Evolutionary conservation across 1,140 invertebrate genomes (phyloP), one percentile per base, ranked within the genome.

Genomic region (Gryon sp.): DNA sequence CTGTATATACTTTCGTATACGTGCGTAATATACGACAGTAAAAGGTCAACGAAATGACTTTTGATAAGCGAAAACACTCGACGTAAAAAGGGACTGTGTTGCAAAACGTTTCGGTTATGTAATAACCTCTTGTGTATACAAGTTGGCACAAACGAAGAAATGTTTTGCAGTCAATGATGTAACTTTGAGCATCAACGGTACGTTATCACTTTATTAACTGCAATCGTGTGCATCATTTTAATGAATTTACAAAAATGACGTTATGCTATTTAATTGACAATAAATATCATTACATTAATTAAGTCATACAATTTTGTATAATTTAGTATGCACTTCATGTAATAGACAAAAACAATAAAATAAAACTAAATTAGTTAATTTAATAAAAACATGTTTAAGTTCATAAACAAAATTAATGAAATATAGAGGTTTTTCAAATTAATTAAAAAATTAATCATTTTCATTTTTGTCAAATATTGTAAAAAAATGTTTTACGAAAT

Each of bases 141-240:
- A 59, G 40, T 59, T 59, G 55, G 55, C 55, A 28, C 45, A 45
- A 40, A 59, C 16, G 26, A 16, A 45, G 55, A 34, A 12, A 59
- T 45, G 38, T 34, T 57, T 57, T 45, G 55, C 40, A 45, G 55
- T 20, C 26, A 16, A 45, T 45, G 55, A 45, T 45, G 28, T 45
- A 59, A 59, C 55, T 45, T 32, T 18, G 26, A 22, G 40, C 41
- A 45, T 59, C 34, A 45, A 59, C 16, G 55, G 55, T 34, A 59
- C 28, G 55, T 45, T 59, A 59, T 59, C 55, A 45, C 40, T 22
- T 45, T 59, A 45, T 59, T 59, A 59, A 59, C 40, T 45, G 11
- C 28, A 59, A 18, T 59, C 55, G 34, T 28, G 40, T 19, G 26
- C 40, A 36, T 24, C 28, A 12, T 34, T 59, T 34, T 18, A 41